Percentiles rank a stretch among this genome's conserved stretches.
phyloP scores from a whole-genome alignment of 2,888 invertebrate genomes.

The Drosophila subquinaria region DNA sequence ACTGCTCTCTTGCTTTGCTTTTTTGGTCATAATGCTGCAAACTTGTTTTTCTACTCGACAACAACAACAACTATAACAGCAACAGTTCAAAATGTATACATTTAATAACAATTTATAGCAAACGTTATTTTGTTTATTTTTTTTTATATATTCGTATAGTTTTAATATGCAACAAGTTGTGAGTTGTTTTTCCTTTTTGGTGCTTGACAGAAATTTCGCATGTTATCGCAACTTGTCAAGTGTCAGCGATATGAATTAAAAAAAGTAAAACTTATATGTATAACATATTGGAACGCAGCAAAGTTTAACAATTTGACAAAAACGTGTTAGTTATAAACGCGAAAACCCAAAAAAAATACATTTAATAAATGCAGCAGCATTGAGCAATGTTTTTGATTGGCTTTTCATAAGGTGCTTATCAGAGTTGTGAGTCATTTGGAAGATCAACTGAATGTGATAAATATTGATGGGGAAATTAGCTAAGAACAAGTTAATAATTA shows the following conservation, averaged over 20 bases:
- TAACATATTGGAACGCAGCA: constrained; percentile 17
- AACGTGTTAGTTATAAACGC: constrained; percentile 59
- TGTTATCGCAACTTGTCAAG: constrained; percentile 76
- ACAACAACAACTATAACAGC: constrained; percentile 23
- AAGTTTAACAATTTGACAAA: constrained; percentile 56
- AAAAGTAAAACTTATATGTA: constrained; percentile 7
- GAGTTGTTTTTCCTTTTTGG: constrained; percentile 56
- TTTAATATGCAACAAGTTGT: constrained; percentile 53
- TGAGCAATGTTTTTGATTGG: constrained; percentile 13
- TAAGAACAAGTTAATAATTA: too few species aligned
- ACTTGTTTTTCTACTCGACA: constrained; percentile 65
- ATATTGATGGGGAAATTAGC: not conserved
- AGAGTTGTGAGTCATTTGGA: constrained; percentile 33
- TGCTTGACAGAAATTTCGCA: constrained; percentile 69
- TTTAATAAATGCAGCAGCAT: constrained; percentile 13
- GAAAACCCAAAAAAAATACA: constrained; percentile 2
- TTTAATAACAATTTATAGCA: constrained; percentile 66
- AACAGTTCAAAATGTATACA: constrained; percentile 44
- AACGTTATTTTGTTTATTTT: constrained; percentile 50
- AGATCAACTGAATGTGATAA: constrained; percentile 4
- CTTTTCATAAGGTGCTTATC: constrained; percentile 36
- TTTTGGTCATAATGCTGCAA: constrained; percentile 68
- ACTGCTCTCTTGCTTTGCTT: constrained; percentile 6
- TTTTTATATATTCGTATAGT: constrained; percentile 42
- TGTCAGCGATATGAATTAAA: constrained; percentile 51